Conservation (phyloP, 2,888 invertebrate genomes). For the Malthinus seriepunctatus region DNA sequence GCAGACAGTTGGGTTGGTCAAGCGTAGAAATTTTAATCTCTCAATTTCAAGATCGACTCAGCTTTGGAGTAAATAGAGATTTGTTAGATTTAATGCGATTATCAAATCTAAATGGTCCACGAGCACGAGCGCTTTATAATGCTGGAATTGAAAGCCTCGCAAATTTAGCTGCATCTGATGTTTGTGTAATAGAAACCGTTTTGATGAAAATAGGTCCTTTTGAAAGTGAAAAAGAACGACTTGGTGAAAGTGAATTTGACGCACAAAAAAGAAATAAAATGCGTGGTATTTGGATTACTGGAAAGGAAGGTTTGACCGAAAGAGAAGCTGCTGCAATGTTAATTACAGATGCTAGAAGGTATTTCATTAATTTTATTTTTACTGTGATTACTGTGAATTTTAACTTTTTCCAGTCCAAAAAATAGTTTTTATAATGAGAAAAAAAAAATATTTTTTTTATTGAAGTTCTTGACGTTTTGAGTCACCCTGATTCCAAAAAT, state of each 20-base stretch:
- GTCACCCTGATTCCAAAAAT: too few species aligned
- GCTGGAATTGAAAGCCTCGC: conserved; percentile 78
- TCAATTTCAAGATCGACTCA: conserved; percentile 92
- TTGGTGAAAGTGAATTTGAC: conserved; percentile 70
- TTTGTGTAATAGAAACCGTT: conserved; percentile 72
- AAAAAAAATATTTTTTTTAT: too few species aligned
- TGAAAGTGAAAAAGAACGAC: conserved; percentile 76
- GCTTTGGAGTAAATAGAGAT: conserved; percentile 92
- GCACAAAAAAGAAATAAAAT: conserved; percentile 68
- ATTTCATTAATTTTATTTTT: not conserved
- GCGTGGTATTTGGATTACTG: conserved; percentile 77
- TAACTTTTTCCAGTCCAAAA: too few species aligned
- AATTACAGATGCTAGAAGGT: conserved; percentile 74
- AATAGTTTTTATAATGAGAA: too few species aligned
- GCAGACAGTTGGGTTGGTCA: conserved; percentile 89
- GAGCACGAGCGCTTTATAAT: conserved; percentile 83
- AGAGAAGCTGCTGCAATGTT: conserved; percentile 80
- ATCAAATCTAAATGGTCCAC: conserved; percentile 78
- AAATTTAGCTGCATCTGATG: conserved; percentile 76
- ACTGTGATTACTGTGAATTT: not conserved
- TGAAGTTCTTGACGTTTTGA: too few species aligned
- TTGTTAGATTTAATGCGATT: conserved; percentile 88
- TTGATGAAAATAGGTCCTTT: conserved; percentile 82
- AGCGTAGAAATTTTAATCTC: conserved; percentile 86
- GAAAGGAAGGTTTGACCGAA: conserved; percentile 78